Evolutionary conservation across 2,888 invertebrate genomes (phyloP).

Genomic region (Alsophila aescularia): DNA sequence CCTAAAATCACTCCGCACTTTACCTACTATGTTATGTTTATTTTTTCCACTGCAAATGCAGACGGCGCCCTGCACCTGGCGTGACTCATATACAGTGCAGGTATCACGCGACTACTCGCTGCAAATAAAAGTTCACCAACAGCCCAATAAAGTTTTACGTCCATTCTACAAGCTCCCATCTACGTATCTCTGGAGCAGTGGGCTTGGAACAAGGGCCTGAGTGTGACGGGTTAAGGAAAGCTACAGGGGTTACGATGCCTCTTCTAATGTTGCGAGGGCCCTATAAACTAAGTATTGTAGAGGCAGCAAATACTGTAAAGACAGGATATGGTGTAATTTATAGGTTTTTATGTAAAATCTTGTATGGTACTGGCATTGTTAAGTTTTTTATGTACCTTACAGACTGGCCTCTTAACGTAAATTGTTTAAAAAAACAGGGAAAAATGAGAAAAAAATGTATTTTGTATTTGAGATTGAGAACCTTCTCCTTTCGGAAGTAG

Average conservation of each 20-base stretch:
- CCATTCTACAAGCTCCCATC: slow-evolving; percentile 30
- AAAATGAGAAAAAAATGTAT: no score
- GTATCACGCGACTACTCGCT: slow-evolving; percentile 25
- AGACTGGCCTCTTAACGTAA: no score
- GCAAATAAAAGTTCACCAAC: slow-evolving; percentile 32
- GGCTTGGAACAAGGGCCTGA: slow-evolving; percentile 23
- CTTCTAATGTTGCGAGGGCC: neutral
- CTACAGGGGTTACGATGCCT: neutral
- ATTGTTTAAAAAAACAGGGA: no score
- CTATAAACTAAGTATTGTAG: no score
- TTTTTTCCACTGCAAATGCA: slow-evolving; percentile 2
- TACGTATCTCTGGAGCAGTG: slow-evolving; percentile 24
- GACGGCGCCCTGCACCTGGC: slow-evolving; percentile 15
- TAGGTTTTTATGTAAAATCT: no score
- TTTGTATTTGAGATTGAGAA: no score
- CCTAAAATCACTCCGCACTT: neutral
- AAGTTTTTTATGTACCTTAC: no score
- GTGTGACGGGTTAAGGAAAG: slow-evolving; percentile 23
- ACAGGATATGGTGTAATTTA: no score
- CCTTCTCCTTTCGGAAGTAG: no score
- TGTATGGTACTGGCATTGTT: no score
- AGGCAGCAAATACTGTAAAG: no score
- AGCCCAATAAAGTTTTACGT: slow-evolving; percentile 35
- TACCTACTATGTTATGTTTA: neutral
- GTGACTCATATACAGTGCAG: slow-evolving; percentile 19